phyloP scores from a whole-genome alignment of 2,797 vertebrate species.

The Sternotherus odoratus region DNA sequence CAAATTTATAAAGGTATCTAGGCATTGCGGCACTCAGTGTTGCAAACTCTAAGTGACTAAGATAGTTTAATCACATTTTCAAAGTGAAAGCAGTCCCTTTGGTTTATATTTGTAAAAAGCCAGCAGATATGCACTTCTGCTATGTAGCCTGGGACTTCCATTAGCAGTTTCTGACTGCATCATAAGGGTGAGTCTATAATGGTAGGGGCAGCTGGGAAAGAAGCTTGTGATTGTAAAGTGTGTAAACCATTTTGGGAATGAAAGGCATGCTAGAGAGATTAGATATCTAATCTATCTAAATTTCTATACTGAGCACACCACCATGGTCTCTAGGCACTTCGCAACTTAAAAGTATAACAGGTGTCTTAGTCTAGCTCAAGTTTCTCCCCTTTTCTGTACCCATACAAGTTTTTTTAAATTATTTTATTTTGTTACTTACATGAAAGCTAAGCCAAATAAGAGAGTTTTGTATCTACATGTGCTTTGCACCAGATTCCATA shows the following conservation, averaged over 20 bases:
- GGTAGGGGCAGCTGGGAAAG: background rate
- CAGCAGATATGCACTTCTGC: background rate
- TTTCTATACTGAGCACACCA: slow-evolving; percentile 47
- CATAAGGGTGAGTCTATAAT: fast-evolving
- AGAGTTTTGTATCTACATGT: background rate
- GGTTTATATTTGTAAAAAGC: fast-evolving
- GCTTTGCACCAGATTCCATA: slow-evolving; percentile 1
- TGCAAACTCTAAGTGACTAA: background rate
- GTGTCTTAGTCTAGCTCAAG: slow-evolving; percentile 29
- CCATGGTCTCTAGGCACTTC: background rate
- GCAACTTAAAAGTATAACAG: slow-evolving; percentile 19
- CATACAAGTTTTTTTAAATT: background rate
- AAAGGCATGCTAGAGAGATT: slow-evolving; percentile 53
- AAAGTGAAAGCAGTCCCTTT: background rate
- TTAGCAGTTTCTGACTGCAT: background rate
- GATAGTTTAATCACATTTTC: background rate
- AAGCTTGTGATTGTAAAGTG: slow-evolving; percentile 4
- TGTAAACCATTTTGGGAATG: slow-evolving; percentile 28
- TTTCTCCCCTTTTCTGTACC: background rate
- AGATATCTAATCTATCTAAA: slow-evolving; percentile 54
- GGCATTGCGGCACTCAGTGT: background rate
- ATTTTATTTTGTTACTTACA: slow-evolving; percentile 2
- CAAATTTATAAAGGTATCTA: background rate
- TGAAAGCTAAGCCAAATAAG: background rate
- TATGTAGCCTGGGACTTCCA: background rate